A percentile compares a stretch with the other conserved stretches of the same genome.
Conservation (phyloP, 2,888 invertebrate species). For the Drosophila infuscata region DNA sequence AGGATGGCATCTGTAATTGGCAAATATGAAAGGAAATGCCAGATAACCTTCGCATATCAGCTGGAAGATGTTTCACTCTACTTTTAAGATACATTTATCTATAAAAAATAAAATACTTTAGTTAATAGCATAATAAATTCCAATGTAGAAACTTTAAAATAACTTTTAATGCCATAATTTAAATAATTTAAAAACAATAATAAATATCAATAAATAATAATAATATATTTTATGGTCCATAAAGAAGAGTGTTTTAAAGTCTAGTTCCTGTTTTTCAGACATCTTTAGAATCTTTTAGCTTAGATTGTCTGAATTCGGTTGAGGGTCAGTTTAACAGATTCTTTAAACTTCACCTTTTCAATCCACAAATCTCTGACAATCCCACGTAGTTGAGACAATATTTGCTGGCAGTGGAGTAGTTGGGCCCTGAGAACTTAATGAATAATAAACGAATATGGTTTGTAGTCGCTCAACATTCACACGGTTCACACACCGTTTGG, state of each 20-base stretch:
- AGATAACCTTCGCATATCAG: constrained; percentile 15
- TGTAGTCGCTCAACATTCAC: constrained; percentile 41
- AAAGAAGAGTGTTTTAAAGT: background rate
- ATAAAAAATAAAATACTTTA: background rate
- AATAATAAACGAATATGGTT: constrained; percentile 38
- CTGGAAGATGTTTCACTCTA: background rate
- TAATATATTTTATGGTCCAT: background rate
- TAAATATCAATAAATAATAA: background rate
- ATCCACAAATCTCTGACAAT: constrained; percentile 2
- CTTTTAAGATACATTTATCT: constrained; percentile 1
- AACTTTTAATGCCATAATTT: background rate
- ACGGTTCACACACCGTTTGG: constrained; percentile 12
- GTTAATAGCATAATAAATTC: background rate
- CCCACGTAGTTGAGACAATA: constrained; percentile 27
- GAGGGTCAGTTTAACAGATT: background rate
- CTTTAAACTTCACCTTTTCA: background rate
- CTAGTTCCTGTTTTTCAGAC: too few species aligned
- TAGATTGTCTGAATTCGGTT: background rate
- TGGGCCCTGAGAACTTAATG: constrained; percentile 31
- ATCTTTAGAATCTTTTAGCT: background rate
- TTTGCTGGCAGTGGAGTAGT: constrained; percentile 18
- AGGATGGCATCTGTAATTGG: constrained; percentile 42
- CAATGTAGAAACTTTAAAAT: background rate
- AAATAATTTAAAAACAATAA: background rate
- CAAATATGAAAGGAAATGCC: constrained; percentile 28